Percentiles rank a stretch among this genome's conserved stretches.
These are phyloP conservation scores for Cuniculus paca DNA, from an alignment of 2,797 vertebrate species.

Conservation along the genomic window DNA sequence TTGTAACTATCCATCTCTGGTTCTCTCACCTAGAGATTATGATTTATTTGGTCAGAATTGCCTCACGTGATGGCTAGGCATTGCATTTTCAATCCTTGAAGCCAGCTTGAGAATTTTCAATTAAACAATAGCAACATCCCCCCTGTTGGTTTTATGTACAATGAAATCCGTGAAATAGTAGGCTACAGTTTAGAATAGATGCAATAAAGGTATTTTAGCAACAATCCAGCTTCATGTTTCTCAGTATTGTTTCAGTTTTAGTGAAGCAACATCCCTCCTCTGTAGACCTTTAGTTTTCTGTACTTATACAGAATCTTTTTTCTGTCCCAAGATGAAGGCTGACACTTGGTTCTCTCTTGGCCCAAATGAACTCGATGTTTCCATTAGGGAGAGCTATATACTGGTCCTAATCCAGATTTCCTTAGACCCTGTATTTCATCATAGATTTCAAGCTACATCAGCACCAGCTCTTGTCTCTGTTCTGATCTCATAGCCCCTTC, in stretches of 20 bases:
- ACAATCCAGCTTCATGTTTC: neutral
- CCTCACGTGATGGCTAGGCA: neutral
- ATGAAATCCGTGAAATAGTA: neutral
- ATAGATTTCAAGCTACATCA: neutral
- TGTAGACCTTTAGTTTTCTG: neutral
- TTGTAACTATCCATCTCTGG: neutral
- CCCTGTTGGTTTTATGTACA: neutral
- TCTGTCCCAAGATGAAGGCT: neutral
- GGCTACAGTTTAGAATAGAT: conserved; percentile 6
- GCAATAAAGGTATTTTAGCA: conserved; percentile 37
- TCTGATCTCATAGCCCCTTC: neutral
- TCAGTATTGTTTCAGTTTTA: conserved; percentile 15
- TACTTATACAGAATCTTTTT: neutral
- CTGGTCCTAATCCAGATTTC: neutral
- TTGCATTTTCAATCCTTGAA: conserved; percentile 29
- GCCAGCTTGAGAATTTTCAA: neutral
- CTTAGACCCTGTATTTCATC: neutral
- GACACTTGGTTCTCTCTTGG: neutral
- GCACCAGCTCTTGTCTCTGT: neutral
- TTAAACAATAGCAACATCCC: neutral
- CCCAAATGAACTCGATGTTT: neutral
- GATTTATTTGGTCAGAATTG: conserved; percentile 28
- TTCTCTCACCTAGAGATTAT: neutral
- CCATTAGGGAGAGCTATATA: neutral
- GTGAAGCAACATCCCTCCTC: neutral